Evolutionary conservation across 1,140 invertebrate genomes (phyloP), one percentile per base, ranked within the genome.

Genomic region (Carposina sasakii): DNA sequence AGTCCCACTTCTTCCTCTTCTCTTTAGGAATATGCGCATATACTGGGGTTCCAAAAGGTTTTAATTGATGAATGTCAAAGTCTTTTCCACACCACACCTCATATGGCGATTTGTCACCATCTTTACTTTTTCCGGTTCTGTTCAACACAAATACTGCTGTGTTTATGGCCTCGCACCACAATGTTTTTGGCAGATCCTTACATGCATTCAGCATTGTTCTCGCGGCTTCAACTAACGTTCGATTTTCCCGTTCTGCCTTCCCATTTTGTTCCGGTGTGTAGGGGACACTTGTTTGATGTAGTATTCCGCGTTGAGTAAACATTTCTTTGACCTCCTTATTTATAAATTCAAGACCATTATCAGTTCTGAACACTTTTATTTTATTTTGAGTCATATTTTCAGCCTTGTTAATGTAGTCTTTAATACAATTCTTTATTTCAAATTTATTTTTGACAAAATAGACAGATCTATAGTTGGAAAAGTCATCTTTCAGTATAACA

Each of bases 261-360:
- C 83, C 68, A 71, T 81, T 72, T 49, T 69, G 63, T 57, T 85
- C 57, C 17, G 75, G 75, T 10, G 66, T 67, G 54, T 85, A 77
- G 2, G 15, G 8, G 5, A 37, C 34, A 5, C 16, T 37, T 4
- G 17, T 19, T 47, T 66, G 50, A 48, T 46, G 41, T 10, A 47
- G 30, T 26, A 67, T 71, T 9, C 55, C 54, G 6, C 55, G 39
- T 34, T 52, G 48, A 9, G 28, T 47, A n/a, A 57, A 58, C 12
- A 60, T 36, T 30, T 48, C 48, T 33, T 51, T 20, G 13, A 79
- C 22, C 15, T 71, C 52, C 39, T 57, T 34, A 31, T 76, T 79
- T 3, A 67, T 21, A 42, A 73, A 73, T 40, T 82, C 77, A 17
- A 57, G 21, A 6, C 72, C 81, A 60, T 76, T 77, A 41, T 86